Evolutionary conservation across 2,113 vertebrate genomes (phyloP).

Genomic region (Bubalus kerabau): DNA sequence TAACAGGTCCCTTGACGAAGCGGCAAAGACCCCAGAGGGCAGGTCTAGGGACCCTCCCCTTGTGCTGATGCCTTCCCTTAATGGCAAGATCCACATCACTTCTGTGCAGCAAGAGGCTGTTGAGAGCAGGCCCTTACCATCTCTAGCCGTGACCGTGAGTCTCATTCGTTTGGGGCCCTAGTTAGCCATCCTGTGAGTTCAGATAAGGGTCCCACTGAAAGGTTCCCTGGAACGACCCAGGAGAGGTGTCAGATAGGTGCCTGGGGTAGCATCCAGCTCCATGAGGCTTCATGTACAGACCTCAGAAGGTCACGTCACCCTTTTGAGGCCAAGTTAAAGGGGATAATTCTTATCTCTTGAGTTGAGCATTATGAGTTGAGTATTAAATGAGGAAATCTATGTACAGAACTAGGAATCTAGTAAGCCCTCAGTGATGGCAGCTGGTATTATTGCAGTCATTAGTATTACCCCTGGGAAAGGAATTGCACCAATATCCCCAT

Average conservation of each 20-base stretch:
- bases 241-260: neutral
- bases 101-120: neutral
- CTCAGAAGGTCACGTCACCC: neutral
- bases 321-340: neutral
- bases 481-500: neutral
- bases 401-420: neutral
- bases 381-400: neutral
- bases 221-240: neutral
- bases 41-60: neutral
- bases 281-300: neutral
- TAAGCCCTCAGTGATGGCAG: neutral
- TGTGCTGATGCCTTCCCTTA: neutral
- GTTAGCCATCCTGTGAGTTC: neutral
- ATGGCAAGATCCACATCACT: neutral
- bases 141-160: neutral
- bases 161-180: neutral
- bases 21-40: neutral
- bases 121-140: neutral
- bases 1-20: neutral
- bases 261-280: neutral
- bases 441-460: neutral
- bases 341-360: neutral
- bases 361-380: neutral
- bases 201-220: neutral
- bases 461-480: neutral